Conservation (phyloP, 2,888 invertebrate genomes). For the Corbicula japonica region DNA sequence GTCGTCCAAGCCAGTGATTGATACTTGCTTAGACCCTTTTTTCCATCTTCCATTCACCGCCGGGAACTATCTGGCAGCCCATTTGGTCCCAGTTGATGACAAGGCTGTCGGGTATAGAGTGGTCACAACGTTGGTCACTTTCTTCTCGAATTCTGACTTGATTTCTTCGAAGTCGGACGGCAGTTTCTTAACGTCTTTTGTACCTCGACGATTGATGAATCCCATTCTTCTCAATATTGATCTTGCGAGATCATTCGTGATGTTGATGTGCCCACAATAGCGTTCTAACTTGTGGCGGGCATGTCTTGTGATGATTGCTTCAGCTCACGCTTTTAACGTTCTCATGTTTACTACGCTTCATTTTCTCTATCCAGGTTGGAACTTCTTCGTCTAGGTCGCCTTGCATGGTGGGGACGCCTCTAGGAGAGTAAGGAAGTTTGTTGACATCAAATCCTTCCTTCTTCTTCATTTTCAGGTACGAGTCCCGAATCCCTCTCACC, state of each 20-base stretch:
- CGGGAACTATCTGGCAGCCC: conserved; percentile 61
- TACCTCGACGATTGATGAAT: conserved; percentile 55
- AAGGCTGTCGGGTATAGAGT: conserved; percentile 57
- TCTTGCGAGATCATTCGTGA: conserved; percentile 38
- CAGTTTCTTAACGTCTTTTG: conserved; percentile 48
- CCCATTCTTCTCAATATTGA: conserved; percentile 57
- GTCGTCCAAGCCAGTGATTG: conserved; percentile 58
- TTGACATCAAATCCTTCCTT: too few relatives aligned
- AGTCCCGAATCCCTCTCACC: too few relatives aligned
- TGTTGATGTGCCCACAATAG: conserved; percentile 43
- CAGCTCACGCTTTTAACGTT: conserved; percentile 12
- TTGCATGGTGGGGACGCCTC: conserved; percentile 17
- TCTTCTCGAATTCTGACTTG: conserved; percentile 20
- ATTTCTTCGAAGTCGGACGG: conserved; percentile 56
- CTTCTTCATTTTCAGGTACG: too few relatives aligned
- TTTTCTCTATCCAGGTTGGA: conserved; percentile 9
- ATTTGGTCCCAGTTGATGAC: too few relatives aligned
- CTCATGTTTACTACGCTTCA: conserved; percentile 17
- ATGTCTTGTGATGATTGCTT: conserved; percentile 43
- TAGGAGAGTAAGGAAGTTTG: conserved; percentile 2
- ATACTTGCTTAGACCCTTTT: conserved; percentile 27
- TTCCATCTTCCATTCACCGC: conserved; percentile 61
- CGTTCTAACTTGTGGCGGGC: conserved; percentile 23
- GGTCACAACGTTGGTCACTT: conserved; percentile 18
- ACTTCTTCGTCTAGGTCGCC: conserved; percentile 21